phyloP scores from a whole-genome alignment of 2,797 vertebrate genomes.

The Anguilla anguilla region DNA sequence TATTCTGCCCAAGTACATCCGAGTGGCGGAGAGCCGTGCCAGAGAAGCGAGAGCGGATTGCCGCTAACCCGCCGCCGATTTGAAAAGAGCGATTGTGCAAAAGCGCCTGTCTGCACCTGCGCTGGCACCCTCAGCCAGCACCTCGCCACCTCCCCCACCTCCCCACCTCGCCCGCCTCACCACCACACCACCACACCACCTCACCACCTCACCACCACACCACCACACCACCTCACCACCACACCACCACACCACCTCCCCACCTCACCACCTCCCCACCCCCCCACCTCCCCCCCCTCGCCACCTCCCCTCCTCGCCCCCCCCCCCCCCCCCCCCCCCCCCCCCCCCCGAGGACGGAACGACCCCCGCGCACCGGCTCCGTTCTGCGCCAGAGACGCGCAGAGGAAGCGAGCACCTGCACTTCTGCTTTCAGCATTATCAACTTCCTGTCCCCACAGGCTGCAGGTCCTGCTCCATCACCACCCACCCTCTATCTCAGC shows the following conservation, averaged over 20 bases:
- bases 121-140: neutral
- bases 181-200: too few species aligned
- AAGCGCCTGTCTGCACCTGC: neutral
- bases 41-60: neutral
- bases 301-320: too few species aligned
- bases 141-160: neutral
- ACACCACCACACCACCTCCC: too few species aligned
- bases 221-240: too few species aligned
- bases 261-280: too few species aligned
- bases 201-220: too few species aligned
- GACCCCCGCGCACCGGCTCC: neutral
- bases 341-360: neutral
- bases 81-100: neutral
- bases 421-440: slow-evolving; percentile 11
- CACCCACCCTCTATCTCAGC: neutral
- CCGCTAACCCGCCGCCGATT: neutral
- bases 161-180: too few species aligned
- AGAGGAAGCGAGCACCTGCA: slow-evolving; percentile 30
- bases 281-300: too few species aligned
- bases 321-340: too few species aligned
- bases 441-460: neutral
- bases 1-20: neutral
- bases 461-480: neutral
- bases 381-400: slow-evolving; percentile 22
- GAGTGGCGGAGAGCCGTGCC: neutral